Evolutionary conservation across 2,888 invertebrate genomes (phyloP).

Genomic region (Crepidodera aurea): DNA sequence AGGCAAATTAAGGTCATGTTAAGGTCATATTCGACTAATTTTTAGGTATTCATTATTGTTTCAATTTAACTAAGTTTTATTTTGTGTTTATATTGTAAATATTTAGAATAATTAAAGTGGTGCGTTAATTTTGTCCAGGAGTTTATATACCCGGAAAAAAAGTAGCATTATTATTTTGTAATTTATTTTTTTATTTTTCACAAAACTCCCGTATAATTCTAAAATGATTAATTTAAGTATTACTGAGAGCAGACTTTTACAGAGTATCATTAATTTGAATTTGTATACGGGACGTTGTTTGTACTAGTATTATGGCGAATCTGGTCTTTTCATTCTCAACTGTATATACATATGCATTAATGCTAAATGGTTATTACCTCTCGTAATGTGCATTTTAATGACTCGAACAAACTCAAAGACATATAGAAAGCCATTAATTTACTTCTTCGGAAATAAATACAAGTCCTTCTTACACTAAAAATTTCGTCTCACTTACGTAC

Average conservation of each 20-base stretch:
- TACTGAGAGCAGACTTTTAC: neutral
- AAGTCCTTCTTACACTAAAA: slow-evolving; percentile 1
- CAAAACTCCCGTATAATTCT: no score
- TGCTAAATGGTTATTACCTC: slow-evolving; percentile 6
- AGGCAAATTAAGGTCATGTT: no score
- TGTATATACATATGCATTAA: slow-evolving; percentile 2
- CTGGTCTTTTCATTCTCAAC: neutral
- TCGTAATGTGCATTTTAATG: slow-evolving; percentile 14
- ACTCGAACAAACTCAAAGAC: slow-evolving; percentile 10
- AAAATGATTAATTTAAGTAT: neutral
- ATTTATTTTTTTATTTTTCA: no score
- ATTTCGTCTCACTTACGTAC: neutral
- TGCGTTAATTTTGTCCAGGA: no score
- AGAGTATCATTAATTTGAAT: slow-evolving; percentile 5
- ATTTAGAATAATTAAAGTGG: no score
- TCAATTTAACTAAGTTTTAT: no score
- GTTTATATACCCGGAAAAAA: no score
- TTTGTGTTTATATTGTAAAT: no score
- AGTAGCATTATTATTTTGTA: no score
- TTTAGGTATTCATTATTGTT: no score
- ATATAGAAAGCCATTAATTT: slow-evolving; percentile 13
- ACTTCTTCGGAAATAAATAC: slow-evolving; percentile 9
- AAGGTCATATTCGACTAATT: no score
- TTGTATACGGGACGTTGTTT: slow-evolving; percentile 4
- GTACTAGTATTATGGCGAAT: neutral